Conservation (phyloP, 1,140 invertebrate genomes). For the Macrosteles quadrilineatus region DNA sequence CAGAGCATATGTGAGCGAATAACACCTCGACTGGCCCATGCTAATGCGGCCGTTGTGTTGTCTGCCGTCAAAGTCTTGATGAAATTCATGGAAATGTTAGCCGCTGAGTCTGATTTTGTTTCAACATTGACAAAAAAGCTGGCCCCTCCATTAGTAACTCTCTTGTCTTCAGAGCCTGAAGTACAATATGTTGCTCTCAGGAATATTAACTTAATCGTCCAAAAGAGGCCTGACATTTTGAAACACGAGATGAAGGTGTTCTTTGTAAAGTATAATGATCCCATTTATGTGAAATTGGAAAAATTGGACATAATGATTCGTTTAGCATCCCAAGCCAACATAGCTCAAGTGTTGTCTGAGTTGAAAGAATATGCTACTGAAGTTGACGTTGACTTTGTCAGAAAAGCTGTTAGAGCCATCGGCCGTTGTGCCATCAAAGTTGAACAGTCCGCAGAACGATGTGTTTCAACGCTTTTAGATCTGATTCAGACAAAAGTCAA, state of each 20-base stretch:
- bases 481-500: constrained; percentile 99
- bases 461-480: constrained; percentile 98
- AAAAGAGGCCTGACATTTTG: constrained; percentile 98
- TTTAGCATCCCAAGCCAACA: constrained; percentile 96
- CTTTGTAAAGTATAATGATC: constrained; percentile 99
- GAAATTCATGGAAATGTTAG: constrained; percentile 98
- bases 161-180: constrained; percentile 97
- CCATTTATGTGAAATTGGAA: constrained; percentile 99
- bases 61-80: constrained; percentile 97
- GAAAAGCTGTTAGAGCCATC: constrained; percentile 97
- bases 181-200: constrained; percentile 98
- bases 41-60: constrained; percentile 99
- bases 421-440: constrained; percentile 99
- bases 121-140: constrained; percentile 94
- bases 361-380: constrained; percentile 82
- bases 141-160: constrained; percentile 97
- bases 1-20: constrained; percentile 99
- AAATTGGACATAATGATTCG: constrained; percentile 99
- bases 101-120: constrained; percentile 92
- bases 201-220: constrained; percentile 99
- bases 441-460: constrained; percentile 96
- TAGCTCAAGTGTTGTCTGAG: constrained; percentile 97
- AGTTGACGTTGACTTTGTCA: constrained; percentile 99
- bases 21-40: constrained; percentile 96
- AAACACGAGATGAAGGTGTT: constrained; percentile 99